These are phyloP conservation scores for Pandemis cinnamomeana DNA, from an alignment of 2,888 invertebrate species.

Conservation along the genomic window DNA sequence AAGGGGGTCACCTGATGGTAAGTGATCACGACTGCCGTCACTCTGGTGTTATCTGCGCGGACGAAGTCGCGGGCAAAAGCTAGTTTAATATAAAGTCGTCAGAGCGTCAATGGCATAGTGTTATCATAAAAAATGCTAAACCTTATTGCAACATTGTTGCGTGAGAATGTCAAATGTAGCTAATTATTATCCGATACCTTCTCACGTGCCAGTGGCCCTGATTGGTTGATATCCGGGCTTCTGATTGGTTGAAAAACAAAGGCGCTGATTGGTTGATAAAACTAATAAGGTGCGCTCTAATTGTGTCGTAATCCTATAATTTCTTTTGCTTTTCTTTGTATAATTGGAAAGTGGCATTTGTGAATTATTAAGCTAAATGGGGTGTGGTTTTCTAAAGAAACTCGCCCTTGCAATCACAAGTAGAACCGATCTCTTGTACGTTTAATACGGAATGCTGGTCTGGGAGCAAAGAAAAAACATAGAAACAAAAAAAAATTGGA, in stretches of 20 bases:
- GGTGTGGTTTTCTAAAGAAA: too few species aligned
- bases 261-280: background rate
- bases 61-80: too few species aligned
- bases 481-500: too few species aligned
- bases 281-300: background rate
- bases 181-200: background rate
- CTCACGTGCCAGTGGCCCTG: constrained; percentile 5
- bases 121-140: background rate
- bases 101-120: too few species aligned
- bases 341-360: background rate
- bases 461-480: too few species aligned
- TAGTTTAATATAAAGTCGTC: too few species aligned
- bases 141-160: background rate
- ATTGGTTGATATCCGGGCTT: background rate
- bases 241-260: background rate
- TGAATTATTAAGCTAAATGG: background rate
- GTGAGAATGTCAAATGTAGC: background rate
- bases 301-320: background rate
- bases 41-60: too few species aligned
- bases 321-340: background rate
- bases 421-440: too few species aligned
- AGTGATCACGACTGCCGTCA: too few species aligned
- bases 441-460: too few species aligned
- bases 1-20: too few species aligned
- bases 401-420: too few species aligned